These are phyloP conservation scores for Bubo scandiacus DNA, from an alignment of 2,113 vertebrate genomes.

Conservation along the genomic window DNA sequence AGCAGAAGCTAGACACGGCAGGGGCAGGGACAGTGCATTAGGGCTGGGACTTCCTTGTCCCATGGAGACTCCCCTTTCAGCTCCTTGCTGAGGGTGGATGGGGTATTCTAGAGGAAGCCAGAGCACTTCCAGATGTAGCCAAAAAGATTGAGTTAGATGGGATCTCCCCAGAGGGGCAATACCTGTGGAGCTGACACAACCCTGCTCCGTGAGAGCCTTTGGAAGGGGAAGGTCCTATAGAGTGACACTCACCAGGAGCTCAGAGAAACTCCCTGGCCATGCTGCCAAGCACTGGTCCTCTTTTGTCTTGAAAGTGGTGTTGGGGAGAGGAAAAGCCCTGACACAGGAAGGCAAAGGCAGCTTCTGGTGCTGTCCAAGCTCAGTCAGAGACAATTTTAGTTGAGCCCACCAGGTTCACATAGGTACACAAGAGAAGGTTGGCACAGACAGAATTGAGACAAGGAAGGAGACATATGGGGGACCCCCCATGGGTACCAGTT, in stretches of 20 bases:
- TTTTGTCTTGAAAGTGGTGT: neutral
- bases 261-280: neutral
- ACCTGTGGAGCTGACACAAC: neutral
- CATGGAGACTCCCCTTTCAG: neutral
- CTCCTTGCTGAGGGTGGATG: neutral
- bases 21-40: neutral
- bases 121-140: neutral
- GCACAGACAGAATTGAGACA: neutral
- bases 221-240: neutral
- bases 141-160: neutral
- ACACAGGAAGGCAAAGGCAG: neutral
- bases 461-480: neutral
- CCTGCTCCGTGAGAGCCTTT: neutral
- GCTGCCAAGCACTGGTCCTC: neutral
- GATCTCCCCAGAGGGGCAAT: neutral
- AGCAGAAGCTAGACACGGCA: neutral
- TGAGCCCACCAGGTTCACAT: neutral
- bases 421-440: neutral
- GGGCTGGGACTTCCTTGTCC: neutral
- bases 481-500: neutral
- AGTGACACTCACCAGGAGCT: neutral
- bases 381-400: neutral
- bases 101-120: neutral
- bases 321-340: neutral
- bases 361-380: neutral